A percentile compares a stretch with the other conserved stretches of the same genome.
Conservation (phyloP, 2,888 invertebrate genomes). For the Pristionchus maxplancki region DNA sequence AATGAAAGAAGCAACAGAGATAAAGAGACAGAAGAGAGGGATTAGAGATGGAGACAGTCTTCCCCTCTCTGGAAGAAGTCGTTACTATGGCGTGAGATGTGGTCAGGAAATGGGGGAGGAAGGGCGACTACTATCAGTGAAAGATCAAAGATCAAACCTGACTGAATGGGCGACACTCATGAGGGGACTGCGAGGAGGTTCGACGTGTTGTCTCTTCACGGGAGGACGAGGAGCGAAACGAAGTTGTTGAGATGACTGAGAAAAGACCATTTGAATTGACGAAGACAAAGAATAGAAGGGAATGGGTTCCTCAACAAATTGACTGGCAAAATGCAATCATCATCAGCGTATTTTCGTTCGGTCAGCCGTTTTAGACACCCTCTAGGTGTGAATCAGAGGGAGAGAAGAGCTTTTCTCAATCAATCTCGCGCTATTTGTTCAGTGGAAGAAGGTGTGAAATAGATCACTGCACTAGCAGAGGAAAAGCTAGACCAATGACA, state of each 20-base stretch:
- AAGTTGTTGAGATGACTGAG: not conserved
- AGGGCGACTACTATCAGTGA: not conserved
- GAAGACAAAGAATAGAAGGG: not conserved
- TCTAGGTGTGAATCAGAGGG: not conserved
- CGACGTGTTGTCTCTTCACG: conserved; percentile 44
- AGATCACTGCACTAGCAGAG: not conserved
- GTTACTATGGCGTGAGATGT: not conserved
- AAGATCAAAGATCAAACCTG: conserved; percentile 50
- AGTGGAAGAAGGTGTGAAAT: conserved; percentile 15
- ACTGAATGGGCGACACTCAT: conserved; percentile 75
- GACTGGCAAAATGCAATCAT: not conserved
- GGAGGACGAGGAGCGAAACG: conserved; percentile 42
- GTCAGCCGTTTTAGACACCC: not conserved
- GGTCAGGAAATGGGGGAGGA: not conserved
- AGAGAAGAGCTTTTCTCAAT: not conserved
- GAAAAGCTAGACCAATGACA: not conserved
- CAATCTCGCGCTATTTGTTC: not conserved
- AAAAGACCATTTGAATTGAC: not conserved
- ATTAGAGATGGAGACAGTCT: not conserved
- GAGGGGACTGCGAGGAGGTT: conserved; percentile 72
- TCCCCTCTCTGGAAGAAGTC: not conserved
- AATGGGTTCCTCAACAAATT: not conserved
- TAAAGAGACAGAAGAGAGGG: conserved; percentile 19
- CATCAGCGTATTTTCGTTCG: not conserved
- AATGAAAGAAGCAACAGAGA: conserved; percentile 9